These are phyloP conservation scores for Nanger granti DNA, from an alignment of 2,113 vertebrate species.

Conservation along the genomic window DNA sequence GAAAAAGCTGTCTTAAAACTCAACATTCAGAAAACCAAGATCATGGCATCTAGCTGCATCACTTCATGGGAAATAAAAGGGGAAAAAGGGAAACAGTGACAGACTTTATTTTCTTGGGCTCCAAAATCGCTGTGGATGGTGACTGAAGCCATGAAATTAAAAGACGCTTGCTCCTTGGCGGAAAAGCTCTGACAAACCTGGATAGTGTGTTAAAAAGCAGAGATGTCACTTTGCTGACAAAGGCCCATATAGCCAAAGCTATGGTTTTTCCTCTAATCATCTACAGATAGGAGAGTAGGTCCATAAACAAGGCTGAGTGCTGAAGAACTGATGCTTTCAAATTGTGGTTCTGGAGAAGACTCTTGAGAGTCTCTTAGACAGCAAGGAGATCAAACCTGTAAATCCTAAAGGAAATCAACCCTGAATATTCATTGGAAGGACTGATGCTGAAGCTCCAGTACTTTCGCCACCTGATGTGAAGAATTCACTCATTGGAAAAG, in stretches of 20 bases:
- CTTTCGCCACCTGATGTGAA: not conserved
- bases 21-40: not conserved
- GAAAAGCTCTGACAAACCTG: not conserved
- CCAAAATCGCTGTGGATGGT: not conserved
- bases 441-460: not conserved
- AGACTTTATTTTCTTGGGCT: not conserved
- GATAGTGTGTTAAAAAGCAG: not conserved
- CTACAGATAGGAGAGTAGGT: not conserved
- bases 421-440: not conserved
- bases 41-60: not conserved
- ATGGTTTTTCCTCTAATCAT: not conserved
- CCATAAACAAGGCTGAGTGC: not conserved
- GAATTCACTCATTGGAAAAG: not conserved
- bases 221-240: not conserved
- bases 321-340: not conserved
- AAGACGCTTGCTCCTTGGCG: not conserved
- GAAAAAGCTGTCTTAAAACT: not conserved
- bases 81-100: not conserved
- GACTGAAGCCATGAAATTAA: not conserved
- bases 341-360: not conserved
- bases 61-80: not conserved
- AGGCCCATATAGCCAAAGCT: not conserved
- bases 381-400: not conserved
- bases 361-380: not conserved
- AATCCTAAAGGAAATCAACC: not conserved